A percentile compares a stretch with the other conserved stretches of the same genome.
Evolutionary conservation across 2,888 invertebrate species (phyloP).

Genomic region (Cryptocheilus praepositus): DNA sequence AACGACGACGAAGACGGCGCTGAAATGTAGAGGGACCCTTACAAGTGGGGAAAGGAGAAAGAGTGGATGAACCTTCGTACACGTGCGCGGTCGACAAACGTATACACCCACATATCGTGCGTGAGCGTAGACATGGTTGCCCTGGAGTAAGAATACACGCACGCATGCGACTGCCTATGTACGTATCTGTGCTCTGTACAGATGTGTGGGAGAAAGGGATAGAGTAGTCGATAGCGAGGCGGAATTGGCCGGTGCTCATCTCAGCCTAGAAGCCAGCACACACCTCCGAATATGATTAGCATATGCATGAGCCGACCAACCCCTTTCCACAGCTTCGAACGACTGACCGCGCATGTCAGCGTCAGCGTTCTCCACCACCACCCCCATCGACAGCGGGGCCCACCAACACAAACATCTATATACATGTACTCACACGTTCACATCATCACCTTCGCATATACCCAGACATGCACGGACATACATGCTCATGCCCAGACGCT

Average conservation of each 20-base stretch:
- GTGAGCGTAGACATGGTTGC: background rate
- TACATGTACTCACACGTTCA: slow-evolving; percentile 3
- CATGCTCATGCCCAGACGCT: slow-evolving; percentile 35
- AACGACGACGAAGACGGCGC: background rate
- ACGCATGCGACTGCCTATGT: slow-evolving; percentile 16
- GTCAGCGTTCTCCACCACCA: slow-evolving; percentile 59
- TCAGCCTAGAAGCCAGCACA: slow-evolving; percentile 59
- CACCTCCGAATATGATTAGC: slow-evolving; percentile 68
- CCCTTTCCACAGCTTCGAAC: slow-evolving; percentile 58
- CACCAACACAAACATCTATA: background rate
- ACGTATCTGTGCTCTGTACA: slow-evolving; percentile 1
- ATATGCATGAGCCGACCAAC: slow-evolving; percentile 68
- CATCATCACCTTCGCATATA: slow-evolving; percentile 29
- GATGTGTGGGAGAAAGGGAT: slow-evolving; percentile 24
- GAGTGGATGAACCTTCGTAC: background rate
- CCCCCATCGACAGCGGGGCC: slow-evolving; percentile 21
- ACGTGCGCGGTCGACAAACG: background rate
- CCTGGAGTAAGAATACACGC: slow-evolving; percentile 15
- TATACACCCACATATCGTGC: background rate
- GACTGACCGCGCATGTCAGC: slow-evolving; percentile 68
- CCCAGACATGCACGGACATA: background rate
- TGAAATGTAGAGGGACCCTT: background rate
- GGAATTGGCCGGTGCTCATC: slow-evolving; percentile 57
- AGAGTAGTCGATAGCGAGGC: slow-evolving; percentile 44
- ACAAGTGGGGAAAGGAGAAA: slow-evolving; percentile 2